Evolutionary conservation across 1,140 invertebrate species (phyloP), one percentile per base, ranked within the genome.

Genomic region (Bombus turneri): DNA sequence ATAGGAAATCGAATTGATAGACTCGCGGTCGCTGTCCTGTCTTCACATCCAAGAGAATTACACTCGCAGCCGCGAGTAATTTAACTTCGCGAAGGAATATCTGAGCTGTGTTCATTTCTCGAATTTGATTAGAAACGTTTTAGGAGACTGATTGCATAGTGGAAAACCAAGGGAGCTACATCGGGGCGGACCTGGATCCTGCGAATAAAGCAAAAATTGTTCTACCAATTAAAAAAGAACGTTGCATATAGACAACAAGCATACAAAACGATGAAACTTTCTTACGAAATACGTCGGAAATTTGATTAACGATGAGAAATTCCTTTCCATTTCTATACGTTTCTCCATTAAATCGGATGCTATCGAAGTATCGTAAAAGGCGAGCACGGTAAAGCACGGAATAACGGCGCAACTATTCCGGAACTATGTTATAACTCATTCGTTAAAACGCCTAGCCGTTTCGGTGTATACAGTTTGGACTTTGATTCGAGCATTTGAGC

Each of bases 351-450:
- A 43, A 78, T 78, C 10, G 39, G 37, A 13, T 37, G 28, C 15
- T 5, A 37, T 47, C 41, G 12, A 57, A 43, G 25, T 69, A 71
- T 53, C 78, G 31, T n/a, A 31, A 64, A 28, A 41, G 25, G 13
- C n/a, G 64, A 22, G 47, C 28, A 18, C 31, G 64, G 0, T 25
- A 13, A 28, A 34, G 64, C 43, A 37, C 34, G 25, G 25, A n/a
- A 69, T 37, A 80, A 80, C 41, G 34, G 43, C 43, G 43, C 43
- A 71, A 69, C 62, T 80, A 80, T 80, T 80, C 31, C 15, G 34
- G 10, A 80, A 80, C 66, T 71, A 71, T 80, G 78, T 68, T 80
- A 47, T 37, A 80, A 80, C 41, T 71, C 71, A 69, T 80, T 71
- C 34, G 43, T 22, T 34, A 66, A 71, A 80, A 71, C 64, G n/a